Evolutionary conservation across 1,140 invertebrate genomes (phyloP).

Genomic region (Drosophila burlai): DNA sequence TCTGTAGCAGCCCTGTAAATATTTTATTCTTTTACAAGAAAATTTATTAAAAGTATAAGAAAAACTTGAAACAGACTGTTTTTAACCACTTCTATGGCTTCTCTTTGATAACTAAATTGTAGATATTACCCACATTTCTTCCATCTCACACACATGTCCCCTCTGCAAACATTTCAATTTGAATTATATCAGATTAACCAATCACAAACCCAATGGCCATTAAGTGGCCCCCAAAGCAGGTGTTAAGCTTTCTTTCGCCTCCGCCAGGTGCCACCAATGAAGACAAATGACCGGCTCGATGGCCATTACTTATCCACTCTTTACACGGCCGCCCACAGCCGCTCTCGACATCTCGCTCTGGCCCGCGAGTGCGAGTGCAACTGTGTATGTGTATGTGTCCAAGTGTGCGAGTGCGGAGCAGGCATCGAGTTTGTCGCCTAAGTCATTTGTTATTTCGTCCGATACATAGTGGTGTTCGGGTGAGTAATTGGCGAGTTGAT

Average conservation of each 20-base stretch:
- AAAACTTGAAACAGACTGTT: too few relatives aligned
- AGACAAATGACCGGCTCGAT: constrained; percentile 81
- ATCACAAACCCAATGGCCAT: constrained; percentile 53
- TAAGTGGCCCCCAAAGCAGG: constrained; percentile 44
- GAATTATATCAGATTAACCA: constrained; percentile 59
- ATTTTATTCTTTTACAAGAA: not conserved
- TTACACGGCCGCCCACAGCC: constrained; percentile 38
- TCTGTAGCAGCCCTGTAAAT: not conserved
- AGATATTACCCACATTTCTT: not conserved
- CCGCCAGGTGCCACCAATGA: constrained; percentile 67
- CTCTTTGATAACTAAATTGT: too few relatives aligned
- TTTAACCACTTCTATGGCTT: too few relatives aligned
- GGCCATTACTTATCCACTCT: constrained; percentile 83
- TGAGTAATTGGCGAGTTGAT: constrained; percentile 73
- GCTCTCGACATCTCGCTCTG: constrained; percentile 40
- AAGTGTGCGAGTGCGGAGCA: constrained; percentile 24
- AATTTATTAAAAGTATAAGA: not conserved
- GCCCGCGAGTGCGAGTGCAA: not conserved
- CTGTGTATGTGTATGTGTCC: constrained; percentile 2
- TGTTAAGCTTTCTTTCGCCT: constrained; percentile 52
- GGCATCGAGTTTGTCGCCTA: constrained; percentile 69
- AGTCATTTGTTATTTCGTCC: constrained; percentile 66
- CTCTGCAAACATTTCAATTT: constrained; percentile 22
- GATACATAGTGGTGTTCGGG: constrained; percentile 63
- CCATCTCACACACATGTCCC: not conserved